Conservation (phyloP, 2,797 vertebrate species). For the Leptatherina wallacei region DNA sequence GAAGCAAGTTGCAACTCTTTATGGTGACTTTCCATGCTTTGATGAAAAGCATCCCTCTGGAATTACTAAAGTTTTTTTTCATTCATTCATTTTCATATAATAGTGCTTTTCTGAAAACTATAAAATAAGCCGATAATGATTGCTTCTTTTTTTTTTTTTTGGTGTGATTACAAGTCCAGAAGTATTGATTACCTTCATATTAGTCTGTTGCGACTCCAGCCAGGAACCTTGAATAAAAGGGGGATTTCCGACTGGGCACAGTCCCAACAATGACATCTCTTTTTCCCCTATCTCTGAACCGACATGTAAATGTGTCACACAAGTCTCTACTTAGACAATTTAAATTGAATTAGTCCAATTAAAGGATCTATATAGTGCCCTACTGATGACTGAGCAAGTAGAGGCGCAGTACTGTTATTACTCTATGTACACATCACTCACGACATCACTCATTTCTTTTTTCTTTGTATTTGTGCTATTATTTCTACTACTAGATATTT, state of each 20-base stretch:
- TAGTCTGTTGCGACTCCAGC: background rate
- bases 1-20: too few relatives aligned
- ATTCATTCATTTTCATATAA: too few relatives aligned
- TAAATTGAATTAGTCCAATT: constrained; percentile 66
- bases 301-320: constrained; percentile 22
- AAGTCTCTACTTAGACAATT: constrained; percentile 48
- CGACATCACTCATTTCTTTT: background rate
- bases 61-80: too few relatives aligned
- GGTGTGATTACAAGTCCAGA: constrained; percentile 3
- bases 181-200: background rate
- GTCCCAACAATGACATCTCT: background rate
- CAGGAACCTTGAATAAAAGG: background rate
- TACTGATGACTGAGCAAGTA: constrained; percentile 24
- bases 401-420: background rate
- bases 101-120: too few relatives aligned
- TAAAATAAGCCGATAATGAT: too few relatives aligned
- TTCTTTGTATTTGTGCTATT: background rate
- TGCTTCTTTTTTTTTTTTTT: background rate
- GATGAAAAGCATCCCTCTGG: too few relatives aligned
- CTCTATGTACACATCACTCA: constrained; percentile 25
- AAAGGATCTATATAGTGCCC: constrained; percentile 56
- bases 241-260: constrained; percentile 2
- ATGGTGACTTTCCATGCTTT: too few relatives aligned
- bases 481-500: background rate
- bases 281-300: background rate